phyloP scores from a whole-genome alignment of 2,888 invertebrate genomes.

The Steinernema hermaphroditum region DNA sequence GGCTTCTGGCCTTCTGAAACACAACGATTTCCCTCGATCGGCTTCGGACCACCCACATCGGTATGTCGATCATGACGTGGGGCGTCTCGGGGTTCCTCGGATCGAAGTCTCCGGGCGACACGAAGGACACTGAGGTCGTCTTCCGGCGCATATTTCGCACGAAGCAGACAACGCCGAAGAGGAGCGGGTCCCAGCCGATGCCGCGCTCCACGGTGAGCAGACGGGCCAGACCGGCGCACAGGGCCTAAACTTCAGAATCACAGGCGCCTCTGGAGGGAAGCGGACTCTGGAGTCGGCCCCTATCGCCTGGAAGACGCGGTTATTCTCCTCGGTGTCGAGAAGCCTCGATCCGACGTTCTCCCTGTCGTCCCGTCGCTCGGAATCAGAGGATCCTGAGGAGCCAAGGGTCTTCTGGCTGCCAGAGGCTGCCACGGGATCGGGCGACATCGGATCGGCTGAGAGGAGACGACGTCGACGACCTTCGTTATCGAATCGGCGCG shows the following conservation, averaged over 20 bases:
- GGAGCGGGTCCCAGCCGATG: constrained; percentile 4
- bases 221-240: constrained; percentile 1
- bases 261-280: background rate
- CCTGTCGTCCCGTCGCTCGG: background rate
- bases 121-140: background rate
- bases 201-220: constrained; percentile 15
- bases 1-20: background rate
- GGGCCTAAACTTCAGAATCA: background rate
- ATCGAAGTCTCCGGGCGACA: constrained; percentile 18
- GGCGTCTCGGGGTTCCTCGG: background rate
- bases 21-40: no score
- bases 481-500: background rate
- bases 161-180: constrained; percentile 14
- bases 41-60: background rate
- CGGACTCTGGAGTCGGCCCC: background rate
- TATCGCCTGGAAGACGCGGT: constrained; percentile 8
- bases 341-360: constrained; percentile 17
- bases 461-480: background rate
- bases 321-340: background rate
- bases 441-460: constrained; percentile 19
- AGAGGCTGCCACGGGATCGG: background rate
- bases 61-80: constrained; percentile 14
- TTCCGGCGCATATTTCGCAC: background rate
- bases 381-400: no score
- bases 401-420: no score